A percentile compares a stretch with the other conserved stretches of the same genome.
These are phyloP conservation scores for Pseudonaja textilis DNA, from an alignment of 2,113 vertebrate species.

Conservation along the genomic window DNA sequence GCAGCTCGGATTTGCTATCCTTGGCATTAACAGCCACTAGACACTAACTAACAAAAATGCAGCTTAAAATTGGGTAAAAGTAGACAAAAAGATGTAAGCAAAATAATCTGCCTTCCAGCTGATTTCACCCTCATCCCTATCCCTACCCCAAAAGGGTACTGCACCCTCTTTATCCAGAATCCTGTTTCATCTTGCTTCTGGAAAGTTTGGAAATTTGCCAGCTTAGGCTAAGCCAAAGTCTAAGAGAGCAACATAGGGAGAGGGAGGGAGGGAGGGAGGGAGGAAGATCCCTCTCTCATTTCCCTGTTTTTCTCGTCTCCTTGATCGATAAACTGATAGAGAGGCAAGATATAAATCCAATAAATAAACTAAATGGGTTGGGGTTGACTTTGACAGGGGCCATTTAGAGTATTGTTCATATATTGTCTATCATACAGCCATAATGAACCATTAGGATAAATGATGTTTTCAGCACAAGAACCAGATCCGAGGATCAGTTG, in stretches of 20 bases:
- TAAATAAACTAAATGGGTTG: neutral
- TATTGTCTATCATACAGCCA: neutral
- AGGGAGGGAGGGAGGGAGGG: neutral
- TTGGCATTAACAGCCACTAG: neutral
- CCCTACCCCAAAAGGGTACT: neutral
- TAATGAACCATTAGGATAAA: neutral
- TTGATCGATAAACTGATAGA: neutral
- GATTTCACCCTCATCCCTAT: neutral
- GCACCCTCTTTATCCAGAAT: neutral
- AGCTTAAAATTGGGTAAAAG: neutral
- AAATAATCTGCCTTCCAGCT: neutral
- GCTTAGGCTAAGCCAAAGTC: neutral
- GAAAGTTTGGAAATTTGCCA: neutral
- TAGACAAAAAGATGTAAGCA: neutral
- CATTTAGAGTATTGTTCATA: neutral
- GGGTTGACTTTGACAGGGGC: neutral
- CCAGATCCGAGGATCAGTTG: neutral
- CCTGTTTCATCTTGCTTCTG: neutral
- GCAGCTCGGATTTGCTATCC: neutral
- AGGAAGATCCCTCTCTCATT: neutral
- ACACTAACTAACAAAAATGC: neutral
- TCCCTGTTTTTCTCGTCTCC: neutral
- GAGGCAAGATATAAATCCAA: neutral
- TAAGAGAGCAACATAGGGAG: neutral
- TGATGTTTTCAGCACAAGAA: neutral